phyloP scores from a whole-genome alignment of 2,113 vertebrate species.

The Phalacrocorax brasilianus region DNA sequence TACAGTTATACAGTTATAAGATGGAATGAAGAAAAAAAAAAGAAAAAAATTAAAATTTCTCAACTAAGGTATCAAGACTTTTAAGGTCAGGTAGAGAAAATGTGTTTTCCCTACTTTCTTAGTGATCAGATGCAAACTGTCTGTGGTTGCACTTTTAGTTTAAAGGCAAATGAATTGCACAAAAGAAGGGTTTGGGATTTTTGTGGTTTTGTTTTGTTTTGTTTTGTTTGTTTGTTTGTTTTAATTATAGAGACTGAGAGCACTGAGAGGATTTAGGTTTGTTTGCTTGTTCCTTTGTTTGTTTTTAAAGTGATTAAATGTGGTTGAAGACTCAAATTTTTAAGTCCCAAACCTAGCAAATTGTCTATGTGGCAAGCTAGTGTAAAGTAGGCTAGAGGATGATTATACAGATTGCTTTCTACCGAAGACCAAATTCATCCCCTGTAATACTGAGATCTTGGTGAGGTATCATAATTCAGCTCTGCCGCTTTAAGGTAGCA shows the following conservation, averaged over 20 bases:
- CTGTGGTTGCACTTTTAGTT: neutral
- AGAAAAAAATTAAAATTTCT: neutral
- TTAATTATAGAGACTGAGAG: neutral
- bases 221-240: neutral
- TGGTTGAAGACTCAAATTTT: neutral
- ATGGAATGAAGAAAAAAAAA: neutral
- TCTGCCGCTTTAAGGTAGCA: neutral
- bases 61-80: neutral
- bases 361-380: neutral
- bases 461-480: neutral
- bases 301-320: neutral
- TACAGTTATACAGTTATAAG: neutral
- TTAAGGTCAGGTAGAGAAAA: neutral
- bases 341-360: neutral
- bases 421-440: neutral
- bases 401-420: neutral
- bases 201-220: neutral
- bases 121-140: neutral
- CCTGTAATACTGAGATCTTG: neutral
- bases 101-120: neutral
- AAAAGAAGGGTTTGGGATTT: accelerated
- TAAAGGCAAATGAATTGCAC: neutral
- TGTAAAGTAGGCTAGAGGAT: no score
- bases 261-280: neutral
- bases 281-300: neutral